Evolutionary conservation across 2,797 vertebrate species (phyloP), one percentile per base, ranked within the genome.

Genomic region (Miichthys miiuy): DNA sequence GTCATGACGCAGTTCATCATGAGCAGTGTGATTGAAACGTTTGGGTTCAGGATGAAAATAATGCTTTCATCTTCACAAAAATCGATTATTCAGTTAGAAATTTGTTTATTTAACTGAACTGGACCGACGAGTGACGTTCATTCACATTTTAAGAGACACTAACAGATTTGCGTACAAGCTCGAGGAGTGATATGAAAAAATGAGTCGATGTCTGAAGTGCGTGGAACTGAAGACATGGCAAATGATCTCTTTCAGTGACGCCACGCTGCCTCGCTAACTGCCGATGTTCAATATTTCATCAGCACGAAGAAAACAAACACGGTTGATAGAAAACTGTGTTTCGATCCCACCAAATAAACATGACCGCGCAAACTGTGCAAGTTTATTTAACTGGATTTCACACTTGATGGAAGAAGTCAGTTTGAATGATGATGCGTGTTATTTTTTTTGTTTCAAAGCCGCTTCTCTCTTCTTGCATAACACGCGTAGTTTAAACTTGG

Each of bases 271-370:
- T 72, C 3, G 5, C 20, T 52, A 48, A 72, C 8, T 0, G 57
- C 21, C 21, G 0, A 4, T 38, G 48, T 27, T 82, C 54, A 79
- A 44, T 51, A 81, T 79, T 83, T 81, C 7, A 68, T 65, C 30
- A 54, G 61, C 20, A 13, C 9, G 55, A 77, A 63, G 30, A 75
- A 72, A 85, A 76, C 30, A 74, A 82, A 86, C 60, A 27, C 17
- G 71, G 34, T 27, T 66, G 68, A 58, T 41, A 30, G 41, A 62
- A 75, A 72, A 51, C 55, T 23, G 50, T 2, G 14, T 30, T 30
- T 38, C 34, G 34, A 38, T 38, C 34, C 34, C 34, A 9, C 34
- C 34, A 9, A 38, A 2, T 38, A 38, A 38, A 38, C 34, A 38
- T 7, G 34, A 38, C 34, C 34, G 34, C 8, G 34, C 8, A 9